phyloP scores from a whole-genome alignment of 2,797 vertebrate genomes.

The Cichlasoma orientale region DNA sequence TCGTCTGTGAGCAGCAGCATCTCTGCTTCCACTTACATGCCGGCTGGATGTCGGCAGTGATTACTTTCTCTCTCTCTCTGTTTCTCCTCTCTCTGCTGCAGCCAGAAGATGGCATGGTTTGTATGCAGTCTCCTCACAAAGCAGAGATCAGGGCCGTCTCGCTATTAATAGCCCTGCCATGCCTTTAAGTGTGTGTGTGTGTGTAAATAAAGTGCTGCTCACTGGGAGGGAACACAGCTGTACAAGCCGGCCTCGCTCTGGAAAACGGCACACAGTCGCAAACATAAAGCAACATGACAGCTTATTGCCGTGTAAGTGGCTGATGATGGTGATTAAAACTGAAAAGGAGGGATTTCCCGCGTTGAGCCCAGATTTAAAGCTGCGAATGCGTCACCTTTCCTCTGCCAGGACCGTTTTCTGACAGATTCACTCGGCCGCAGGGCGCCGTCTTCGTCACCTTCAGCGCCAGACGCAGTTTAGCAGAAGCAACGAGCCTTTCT shows the following conservation, averaged over 20 bases:
- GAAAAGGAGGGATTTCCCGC: constrained; percentile 30
- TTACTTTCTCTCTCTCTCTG: not conserved
- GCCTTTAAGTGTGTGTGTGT: constrained; percentile 62
- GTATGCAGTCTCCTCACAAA: constrained; percentile 62
- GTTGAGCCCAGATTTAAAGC: constrained; percentile 25
- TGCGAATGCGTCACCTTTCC: constrained; percentile 21
- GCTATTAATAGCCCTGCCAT: constrained; percentile 76
- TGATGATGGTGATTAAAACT: constrained; percentile 30
- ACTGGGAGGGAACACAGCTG: constrained; percentile 14
- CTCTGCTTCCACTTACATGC: not conserved
- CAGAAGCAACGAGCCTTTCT: constrained; percentile 21
- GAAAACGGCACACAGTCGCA: constrained; percentile 5
- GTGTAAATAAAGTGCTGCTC: constrained; percentile 70
- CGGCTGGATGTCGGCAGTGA: not conserved
- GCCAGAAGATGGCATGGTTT: constrained; percentile 87
- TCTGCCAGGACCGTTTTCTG: constrained; percentile 16
- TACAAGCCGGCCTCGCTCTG: not conserved
- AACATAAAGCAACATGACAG: constrained; percentile 28
- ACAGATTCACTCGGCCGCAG: constrained; percentile 18
- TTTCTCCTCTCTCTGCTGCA: constrained; percentile 65
- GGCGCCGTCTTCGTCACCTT: constrained; percentile 8
- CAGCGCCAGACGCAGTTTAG: not conserved
- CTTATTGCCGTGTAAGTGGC: constrained; percentile 28
- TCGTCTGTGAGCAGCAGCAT: constrained; percentile 2
- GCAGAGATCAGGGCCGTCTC: constrained; percentile 47